Base-by-base conservation (phyloP, 2,888 invertebrate genomes). In the Lacanobia wlatinum region DNA sequence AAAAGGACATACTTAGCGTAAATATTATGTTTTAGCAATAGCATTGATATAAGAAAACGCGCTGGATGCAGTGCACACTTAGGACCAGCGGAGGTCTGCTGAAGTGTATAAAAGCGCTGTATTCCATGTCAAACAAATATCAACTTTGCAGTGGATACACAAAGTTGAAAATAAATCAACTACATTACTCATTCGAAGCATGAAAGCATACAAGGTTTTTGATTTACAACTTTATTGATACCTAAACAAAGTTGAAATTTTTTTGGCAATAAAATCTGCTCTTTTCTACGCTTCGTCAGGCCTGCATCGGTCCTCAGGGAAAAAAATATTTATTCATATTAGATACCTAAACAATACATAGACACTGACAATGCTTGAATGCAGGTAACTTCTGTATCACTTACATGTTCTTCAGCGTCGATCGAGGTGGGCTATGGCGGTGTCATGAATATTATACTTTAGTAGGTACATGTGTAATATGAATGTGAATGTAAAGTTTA, bases 331-430 rank as follows among this genome's bases (percentile, higher is more conserved):
- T 58, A 67, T 69, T 72, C n/a, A 46, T 78, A 58, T 65, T 63
- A 61, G 43, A 76, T 72, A 73, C 73, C 65, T 78, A 78, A 61
- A 77, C 56, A 70, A 72, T 75, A 84, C 50, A 85, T 40, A 86
- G 70, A 86, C 87, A 80, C 56, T 83, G 81, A 86, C 58, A 81
- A 84, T 82, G 74, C 80, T 73, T 34, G 70, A 73, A 79, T 75
- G 75, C 66, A 73, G 58, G 66, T 81, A 60, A 79, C 63, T 78
- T 73, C 59, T 76, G 46, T 73, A 71, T 74, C 60, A 86, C 86
- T 86, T 87, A 86, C 86, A 80, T 87, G 77, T 60, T 78, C 82
- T 71, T 87, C 87, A 70, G 70, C 86, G 34, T 78, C 82, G 56
- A 62, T 64, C 55, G 56, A 38, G 61, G 87, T 73, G 61, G 66